Percentiles rank a stretch among this genome's conserved stretches.
Evolutionary conservation across 2,888 invertebrate genomes (phyloP).

Genomic region (Lasioglossum lativentre): DNA sequence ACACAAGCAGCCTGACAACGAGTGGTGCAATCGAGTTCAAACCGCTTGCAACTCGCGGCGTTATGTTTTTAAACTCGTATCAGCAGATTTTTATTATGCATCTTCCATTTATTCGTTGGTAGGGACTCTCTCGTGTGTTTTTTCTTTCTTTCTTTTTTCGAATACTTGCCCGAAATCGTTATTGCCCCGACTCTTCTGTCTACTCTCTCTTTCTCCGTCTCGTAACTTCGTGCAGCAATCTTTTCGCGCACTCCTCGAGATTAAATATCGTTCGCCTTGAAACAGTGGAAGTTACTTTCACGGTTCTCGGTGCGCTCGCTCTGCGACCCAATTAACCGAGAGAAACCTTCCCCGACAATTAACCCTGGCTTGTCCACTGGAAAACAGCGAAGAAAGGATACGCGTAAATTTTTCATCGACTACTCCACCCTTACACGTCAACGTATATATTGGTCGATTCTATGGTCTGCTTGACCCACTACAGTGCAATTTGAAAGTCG

Average conservation of each 20-base stretch:
- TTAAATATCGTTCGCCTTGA: conserved; percentile 54
- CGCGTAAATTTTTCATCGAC: not conserved
- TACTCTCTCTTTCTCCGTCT: not conserved
- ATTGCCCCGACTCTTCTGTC: not conserved
- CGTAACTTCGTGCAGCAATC: not conserved
- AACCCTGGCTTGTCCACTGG: conserved; percentile 3
- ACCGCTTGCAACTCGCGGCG: not conserved
- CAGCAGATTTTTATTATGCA: conserved; percentile 9
- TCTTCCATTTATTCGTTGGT: not conserved
- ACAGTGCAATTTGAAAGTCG: not conserved
- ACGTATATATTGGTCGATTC: not conserved
- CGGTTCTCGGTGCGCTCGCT: conserved; percentile 39
- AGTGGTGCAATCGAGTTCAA: not conserved
- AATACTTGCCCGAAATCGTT: not conserved
- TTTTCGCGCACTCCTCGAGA: not conserved
- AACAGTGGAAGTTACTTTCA: conserved; percentile 45
- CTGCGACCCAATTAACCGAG: conserved; percentile 46
- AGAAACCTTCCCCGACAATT: conserved; percentile 33
- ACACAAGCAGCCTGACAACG: not conserved
- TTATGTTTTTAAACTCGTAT: not conserved
- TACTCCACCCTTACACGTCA: not conserved
- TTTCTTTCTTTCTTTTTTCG: not conserved
- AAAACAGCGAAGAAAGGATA: not conserved
- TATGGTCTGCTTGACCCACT: not conserved
- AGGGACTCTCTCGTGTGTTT: not conserved